These are phyloP conservation scores for Falco concolor DNA, from an alignment of 2,797 vertebrate species.

Conservation along the genomic window DNA sequence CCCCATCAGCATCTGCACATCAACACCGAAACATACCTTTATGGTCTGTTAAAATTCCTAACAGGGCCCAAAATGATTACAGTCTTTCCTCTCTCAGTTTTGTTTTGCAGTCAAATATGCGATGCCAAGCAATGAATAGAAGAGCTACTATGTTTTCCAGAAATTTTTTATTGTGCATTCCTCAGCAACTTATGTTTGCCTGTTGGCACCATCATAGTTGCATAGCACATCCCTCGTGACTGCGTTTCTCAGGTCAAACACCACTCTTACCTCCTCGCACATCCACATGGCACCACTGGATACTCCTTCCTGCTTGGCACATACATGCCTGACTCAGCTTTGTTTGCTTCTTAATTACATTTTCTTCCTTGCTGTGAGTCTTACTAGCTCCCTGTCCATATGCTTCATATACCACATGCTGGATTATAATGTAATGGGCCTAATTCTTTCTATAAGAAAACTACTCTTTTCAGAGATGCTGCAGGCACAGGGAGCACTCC, in stretches of 20 bases:
- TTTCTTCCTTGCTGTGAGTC: background rate
- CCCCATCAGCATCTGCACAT: background rate
- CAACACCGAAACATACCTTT: background rate
- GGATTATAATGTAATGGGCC: background rate
- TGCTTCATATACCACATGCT: background rate
- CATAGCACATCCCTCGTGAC: background rate
- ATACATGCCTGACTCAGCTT: background rate
- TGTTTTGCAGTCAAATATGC: background rate
- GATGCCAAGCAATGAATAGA: background rate
- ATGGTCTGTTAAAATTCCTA: background rate
- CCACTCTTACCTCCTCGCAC: background rate
- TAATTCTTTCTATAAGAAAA: background rate
- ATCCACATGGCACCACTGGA: background rate
- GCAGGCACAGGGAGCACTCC: background rate
- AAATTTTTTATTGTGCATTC: background rate
- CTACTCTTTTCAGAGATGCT: background rate
- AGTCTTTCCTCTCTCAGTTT: background rate
- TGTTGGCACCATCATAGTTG: background rate
- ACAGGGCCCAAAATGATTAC: background rate
- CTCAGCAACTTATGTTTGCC: background rate
- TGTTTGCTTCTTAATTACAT: background rate
- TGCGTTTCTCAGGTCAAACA: background rate
- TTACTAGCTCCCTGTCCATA: background rate
- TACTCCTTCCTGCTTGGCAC: background rate
- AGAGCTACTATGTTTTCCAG: background rate